phyloP scores from a whole-genome alignment of 2,113 vertebrate genomes.

The Oreochromis aureus region DNA sequence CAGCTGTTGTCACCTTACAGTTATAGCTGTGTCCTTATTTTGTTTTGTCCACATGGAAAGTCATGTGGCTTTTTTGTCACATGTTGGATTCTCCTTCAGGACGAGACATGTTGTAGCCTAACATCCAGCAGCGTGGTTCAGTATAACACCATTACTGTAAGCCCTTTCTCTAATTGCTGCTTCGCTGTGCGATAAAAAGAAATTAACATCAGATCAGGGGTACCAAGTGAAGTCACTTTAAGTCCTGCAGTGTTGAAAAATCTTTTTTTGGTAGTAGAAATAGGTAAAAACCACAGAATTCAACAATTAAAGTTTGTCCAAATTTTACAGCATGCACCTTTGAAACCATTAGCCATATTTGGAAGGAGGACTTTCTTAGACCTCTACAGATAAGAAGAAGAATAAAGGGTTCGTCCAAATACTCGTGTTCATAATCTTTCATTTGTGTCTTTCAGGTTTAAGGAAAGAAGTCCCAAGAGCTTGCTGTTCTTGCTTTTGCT shows the following conservation, averaged over 20 bases:
- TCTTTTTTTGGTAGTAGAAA: background rate
- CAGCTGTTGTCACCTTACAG: slow-evolving; percentile 54
- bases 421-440: background rate
- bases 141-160: background rate
- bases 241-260: background rate
- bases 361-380: background rate
- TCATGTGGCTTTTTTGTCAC: slow-evolving; percentile 10
- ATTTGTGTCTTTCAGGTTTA: slow-evolving; percentile 35
- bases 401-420: background rate
- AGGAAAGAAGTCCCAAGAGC: background rate
- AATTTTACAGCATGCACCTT: background rate
- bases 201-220: background rate
- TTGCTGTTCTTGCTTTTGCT: background rate
- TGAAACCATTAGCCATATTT: background rate
- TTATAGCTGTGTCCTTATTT: slow-evolving; percentile 40
- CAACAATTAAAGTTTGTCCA: background rate
- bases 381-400: background rate
- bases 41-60: slow-evolving; percentile 16
- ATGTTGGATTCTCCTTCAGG: background rate
- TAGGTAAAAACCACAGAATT: background rate
- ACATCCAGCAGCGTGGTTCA: background rate
- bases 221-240: background rate
- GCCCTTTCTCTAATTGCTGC: background rate
- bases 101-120: background rate
- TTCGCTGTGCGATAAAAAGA: background rate